These are phyloP conservation scores for Hipparchia sbordonii DNA, from an alignment of 2,888 invertebrate genomes.

Conservation along the genomic window DNA sequence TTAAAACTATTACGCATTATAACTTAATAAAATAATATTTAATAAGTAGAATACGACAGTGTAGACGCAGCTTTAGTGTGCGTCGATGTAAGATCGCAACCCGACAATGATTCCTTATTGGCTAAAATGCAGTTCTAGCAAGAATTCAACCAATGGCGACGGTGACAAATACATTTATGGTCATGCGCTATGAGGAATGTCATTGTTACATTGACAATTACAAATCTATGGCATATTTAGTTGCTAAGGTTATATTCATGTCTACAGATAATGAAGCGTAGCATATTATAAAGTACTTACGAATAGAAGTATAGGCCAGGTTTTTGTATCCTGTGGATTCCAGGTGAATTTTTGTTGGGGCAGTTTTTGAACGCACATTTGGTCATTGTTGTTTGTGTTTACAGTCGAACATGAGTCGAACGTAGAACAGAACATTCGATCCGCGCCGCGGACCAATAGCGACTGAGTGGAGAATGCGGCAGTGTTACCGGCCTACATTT, in stretches of 20 bases:
- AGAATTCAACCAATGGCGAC: not conserved
- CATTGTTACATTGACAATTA: not conserved
- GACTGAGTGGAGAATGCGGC: not conserved
- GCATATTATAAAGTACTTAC: not conserved
- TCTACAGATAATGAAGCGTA: too few relatives aligned
- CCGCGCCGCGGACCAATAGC: conserved; percentile 6
- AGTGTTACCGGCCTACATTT: not conserved
- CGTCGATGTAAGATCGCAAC: not conserved
- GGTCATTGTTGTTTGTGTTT: not conserved
- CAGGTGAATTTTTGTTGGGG: not conserved
- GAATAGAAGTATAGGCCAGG: not conserved
- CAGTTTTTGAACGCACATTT: not conserved
- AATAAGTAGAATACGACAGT: not conserved
- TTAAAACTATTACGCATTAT: too few relatives aligned
- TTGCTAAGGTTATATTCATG: not conserved
- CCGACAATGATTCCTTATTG: not conserved
- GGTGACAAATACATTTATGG: too few relatives aligned
- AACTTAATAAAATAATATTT: too few relatives aligned
- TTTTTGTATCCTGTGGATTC: not conserved
- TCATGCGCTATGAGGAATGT: not conserved
- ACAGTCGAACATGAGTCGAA: not conserved
- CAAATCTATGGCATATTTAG: not conserved
- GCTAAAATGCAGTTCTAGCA: not conserved
- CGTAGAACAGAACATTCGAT: not conserved
- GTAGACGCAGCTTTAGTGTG: not conserved